phyloP scores from a whole-genome alignment of 2,797 vertebrate species.

The Allobates femoralis region DNA sequence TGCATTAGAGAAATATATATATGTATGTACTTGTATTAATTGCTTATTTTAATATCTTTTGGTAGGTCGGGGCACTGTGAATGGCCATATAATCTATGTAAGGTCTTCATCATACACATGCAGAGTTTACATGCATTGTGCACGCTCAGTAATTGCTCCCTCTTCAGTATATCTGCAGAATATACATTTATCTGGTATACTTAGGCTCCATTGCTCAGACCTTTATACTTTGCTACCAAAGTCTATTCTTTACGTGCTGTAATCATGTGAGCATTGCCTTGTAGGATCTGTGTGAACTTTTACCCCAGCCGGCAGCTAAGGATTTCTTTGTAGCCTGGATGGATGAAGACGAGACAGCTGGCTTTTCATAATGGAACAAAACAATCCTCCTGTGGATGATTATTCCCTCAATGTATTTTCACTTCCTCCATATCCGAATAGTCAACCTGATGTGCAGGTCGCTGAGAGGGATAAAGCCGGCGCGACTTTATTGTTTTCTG shows the following conservation, averaged over 20 bases:
- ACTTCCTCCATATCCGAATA: slow-evolving; percentile 69
- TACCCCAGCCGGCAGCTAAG: slow-evolving; percentile 42
- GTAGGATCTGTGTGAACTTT: slow-evolving; percentile 70
- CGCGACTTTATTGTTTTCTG: slow-evolving; percentile 80
- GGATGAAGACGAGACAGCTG: neutral
- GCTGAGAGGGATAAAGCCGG: slow-evolving; percentile 80
- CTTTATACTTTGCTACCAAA: slow-evolving; percentile 72
- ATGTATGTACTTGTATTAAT: neutral
- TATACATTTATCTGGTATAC: slow-evolving; percentile 1
- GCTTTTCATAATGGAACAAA: slow-evolving; percentile 69
- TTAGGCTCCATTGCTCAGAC: slow-evolving; percentile 71
- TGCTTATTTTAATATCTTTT: neutral
- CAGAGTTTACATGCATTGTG: neutral
- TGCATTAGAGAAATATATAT: too few relatives aligned
- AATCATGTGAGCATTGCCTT: slow-evolving; percentile 71
- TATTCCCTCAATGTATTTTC: slow-evolving; percentile 75
- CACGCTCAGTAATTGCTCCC: neutral
- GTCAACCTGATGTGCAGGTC: slow-evolving; percentile 69
- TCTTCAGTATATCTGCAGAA: neutral
- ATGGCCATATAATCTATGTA: neutral
- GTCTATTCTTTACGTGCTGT: slow-evolving; percentile 69
- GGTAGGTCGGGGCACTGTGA: neutral
- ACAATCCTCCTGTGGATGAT: slow-evolving; percentile 67
- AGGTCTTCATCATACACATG: neutral
- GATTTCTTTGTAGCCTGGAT: slow-evolving; percentile 58